Percentiles rank a stretch among this genome's conserved stretches.
Conservation (phyloP, 2,888 invertebrate genomes). For the Eretmocerus hayati region DNA sequence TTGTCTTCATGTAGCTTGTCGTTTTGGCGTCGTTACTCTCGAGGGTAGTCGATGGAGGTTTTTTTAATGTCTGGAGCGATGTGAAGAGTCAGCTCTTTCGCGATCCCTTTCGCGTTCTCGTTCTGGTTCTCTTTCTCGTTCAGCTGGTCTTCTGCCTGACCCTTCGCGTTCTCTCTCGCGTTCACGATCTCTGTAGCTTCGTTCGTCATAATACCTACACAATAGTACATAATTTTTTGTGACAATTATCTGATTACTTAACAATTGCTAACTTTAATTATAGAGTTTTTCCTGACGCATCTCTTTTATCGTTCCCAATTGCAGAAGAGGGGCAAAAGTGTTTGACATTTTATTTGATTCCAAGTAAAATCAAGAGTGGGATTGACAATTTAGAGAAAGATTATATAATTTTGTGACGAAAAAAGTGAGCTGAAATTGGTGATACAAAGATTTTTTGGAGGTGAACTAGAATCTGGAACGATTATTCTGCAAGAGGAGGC, state of each 20-base stretch:
- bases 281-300: neutral
- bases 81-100: slow-evolving; percentile 53
- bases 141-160: slow-evolving; percentile 51
- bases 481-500: too few species aligned
- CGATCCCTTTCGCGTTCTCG: slow-evolving; percentile 61
- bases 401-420: too few species aligned
- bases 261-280: slow-evolving; percentile 13
- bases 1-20: too few species aligned
- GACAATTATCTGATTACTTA: slow-evolving; percentile 22
- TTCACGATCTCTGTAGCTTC: slow-evolving; percentile 67
- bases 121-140: slow-evolving; percentile 58
- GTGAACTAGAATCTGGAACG: too few species aligned
- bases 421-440: too few species aligned
- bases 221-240: slow-evolving; percentile 38
- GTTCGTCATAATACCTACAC: slow-evolving; percentile 76
- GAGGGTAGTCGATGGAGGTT: neutral
- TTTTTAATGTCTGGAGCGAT: slow-evolving; percentile 64
- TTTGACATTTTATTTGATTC: too few species aligned
- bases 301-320: too few species aligned
- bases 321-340: too few species aligned
- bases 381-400: too few species aligned
- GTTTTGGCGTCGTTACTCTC: neutral
- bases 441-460: too few species aligned
- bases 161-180: slow-evolving; percentile 55
- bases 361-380: too few species aligned